Base-by-base conservation (phyloP, 37 sponge, comb jelly and placozoan species). In the Aplysina aerophoba region DNA sequence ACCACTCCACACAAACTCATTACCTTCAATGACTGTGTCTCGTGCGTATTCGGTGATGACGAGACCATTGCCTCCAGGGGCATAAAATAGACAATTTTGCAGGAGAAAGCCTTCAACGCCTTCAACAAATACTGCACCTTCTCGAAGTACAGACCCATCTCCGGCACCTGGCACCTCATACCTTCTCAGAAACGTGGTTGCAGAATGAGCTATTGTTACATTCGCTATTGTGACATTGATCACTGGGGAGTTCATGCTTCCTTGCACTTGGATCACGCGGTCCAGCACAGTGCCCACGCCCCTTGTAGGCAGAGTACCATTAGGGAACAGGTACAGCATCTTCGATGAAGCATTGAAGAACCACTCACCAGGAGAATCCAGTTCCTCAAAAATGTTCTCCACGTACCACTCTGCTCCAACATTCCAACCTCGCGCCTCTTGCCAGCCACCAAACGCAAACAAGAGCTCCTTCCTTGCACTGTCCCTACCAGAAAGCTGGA, bases 121-220 rank as follows among this genome's bases (percentile, higher is more conserved):
- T 34, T 93, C 90, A 24, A 84, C 81, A 40, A 87, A 89, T 15
- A 93, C 36, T 0, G 93, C 86, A 20, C 87, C 93, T 35, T 22
- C 50, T 58, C 88, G 69, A 50, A 85, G 86, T 4, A 92, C 44
- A 22, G 85, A 78, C 89, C 92, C 88, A 83, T 81, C 81, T 58
- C 93, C 93, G 1, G 85, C 91, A 60, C 83, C 60, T n/a, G 91
- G 93, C 66, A 89, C 84, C 54, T 83, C 88, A 73, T 93, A 83
- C 12, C 60, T 57, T 19, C 86, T 71, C 72, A 93, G 34, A 82
- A 87, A 93, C 1, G 93, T 93, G 44, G 84, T 74, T 0, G 84
- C 87, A 59, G 93, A 87, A 77, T 93, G 78, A 22, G 84, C 60
- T 21, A 93, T 81, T 15, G n/a, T 80, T 44, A 92, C n/a, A 27